A percentile compares a stretch with the other conserved stretches of the same genome.
These are phyloP conservation scores for Luscinia megarhynchos DNA, from an alignment of 2,797 vertebrate species.

Conservation along the genomic window DNA sequence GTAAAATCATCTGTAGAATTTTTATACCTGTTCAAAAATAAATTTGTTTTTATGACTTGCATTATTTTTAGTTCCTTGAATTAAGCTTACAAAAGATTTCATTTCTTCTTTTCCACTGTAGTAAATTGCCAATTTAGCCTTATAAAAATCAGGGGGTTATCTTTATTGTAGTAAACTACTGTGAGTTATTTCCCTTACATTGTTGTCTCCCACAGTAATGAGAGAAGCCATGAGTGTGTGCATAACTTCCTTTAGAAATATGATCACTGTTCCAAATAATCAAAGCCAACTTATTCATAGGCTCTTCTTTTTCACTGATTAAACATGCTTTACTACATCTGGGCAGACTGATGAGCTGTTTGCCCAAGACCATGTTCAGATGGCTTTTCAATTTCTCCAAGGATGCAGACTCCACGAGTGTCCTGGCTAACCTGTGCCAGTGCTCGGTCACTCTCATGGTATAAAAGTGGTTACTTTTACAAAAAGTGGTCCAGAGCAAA, in stretches of 20 bases:
- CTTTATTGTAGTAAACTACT: constrained; percentile 33
- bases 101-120: neutral
- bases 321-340: neutral
- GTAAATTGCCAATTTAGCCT: constrained; percentile 24
- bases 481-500: neutral
- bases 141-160: constrained; percentile 21
- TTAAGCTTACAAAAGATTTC: constrained; percentile 29
- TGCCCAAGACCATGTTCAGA: neutral
- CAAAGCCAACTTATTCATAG: neutral
- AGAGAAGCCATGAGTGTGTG: neutral
- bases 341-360: neutral
- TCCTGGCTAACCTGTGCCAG: neutral
- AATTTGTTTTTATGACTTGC: constrained; percentile 38
- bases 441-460: neutral
- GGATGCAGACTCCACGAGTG: neutral
- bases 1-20: constrained; percentile 33
- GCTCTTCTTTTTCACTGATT: neutral
- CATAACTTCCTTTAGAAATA: neutral
- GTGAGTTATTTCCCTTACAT: constrained; percentile 12
- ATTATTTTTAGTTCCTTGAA: constrained; percentile 39
- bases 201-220: neutral
- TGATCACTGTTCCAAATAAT: neutral
- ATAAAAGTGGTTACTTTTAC: neutral
- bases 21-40: constrained; percentile 47
- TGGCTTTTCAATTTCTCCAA: neutral